Evolutionary conservation across 2,113 vertebrate genomes (phyloP), one percentile per base, ranked within the genome.

Genomic region (Serinus canaria): DNA sequence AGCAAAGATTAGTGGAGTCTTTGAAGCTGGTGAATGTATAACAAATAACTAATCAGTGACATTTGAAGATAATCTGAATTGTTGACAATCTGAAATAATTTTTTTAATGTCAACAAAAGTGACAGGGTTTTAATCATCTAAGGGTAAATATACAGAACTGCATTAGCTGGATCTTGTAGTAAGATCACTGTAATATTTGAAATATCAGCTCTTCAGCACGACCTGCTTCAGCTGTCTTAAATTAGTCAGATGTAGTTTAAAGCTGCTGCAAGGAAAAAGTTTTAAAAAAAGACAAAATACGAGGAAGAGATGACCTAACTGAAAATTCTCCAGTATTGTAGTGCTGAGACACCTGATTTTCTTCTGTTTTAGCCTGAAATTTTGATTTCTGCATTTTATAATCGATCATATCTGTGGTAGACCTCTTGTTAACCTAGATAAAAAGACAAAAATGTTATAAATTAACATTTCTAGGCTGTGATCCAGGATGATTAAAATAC

Each of bases 401-500:
- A 58, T 41, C 50, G n/a, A 89, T 85, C n/a, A 2, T 63, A 70
- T 69, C 68, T 83, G 41, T 0, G 0, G 52, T 27, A 91, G 58
- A 53, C 5, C 55, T 95, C 78, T 88, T 41, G 44, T 66, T 90
- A 92, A 79, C 64, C 59, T 77, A 77, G 55, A 95, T 67, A 69
- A 91, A 91, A 92, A 66, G n/a, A 24, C 28, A 92, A 49, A 79
- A 79, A 78, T 63, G 9, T 67, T 74, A 70, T 77, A 85, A 93
- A 85, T 80, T 83, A 83, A 75, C 67, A 81, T 86, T 90, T 81
- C 78, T 83, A 78, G 73, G 60, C 79, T 64, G n/a, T 19, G 35
- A 67, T 81, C 79, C 69, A 90, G 33, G 31, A 83, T 94, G 31
- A 95, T 95, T 95, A 96, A 94, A 96, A 96, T 88, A 64, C 88